Evolutionary conservation across 1,140 invertebrate genomes (phyloP).

Genomic region (Galleria mellonella): DNA sequence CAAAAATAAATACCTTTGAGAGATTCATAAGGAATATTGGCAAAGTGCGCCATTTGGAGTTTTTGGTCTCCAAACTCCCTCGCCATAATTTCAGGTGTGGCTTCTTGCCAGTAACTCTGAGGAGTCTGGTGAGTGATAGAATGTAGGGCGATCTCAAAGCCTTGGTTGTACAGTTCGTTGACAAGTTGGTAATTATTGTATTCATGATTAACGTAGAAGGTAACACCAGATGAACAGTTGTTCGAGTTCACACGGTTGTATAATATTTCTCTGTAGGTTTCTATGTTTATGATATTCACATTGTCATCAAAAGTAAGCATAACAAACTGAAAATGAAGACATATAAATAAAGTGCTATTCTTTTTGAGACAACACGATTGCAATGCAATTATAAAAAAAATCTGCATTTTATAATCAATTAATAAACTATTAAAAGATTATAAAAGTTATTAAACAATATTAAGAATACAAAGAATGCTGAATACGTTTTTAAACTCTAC

Average conservation of each 20-base stretch:
- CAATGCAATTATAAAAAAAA: not conserved
- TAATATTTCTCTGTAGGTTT: slow-evolving; percentile 77
- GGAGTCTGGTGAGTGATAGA: slow-evolving; percentile 74
- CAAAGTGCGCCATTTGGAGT: slow-evolving; percentile 72
- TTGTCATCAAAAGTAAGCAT: slow-evolving; percentile 82
- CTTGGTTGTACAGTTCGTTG: slow-evolving; percentile 78
- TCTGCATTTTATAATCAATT: too few species aligned
- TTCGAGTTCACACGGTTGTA: slow-evolving; percentile 77
- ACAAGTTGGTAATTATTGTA: slow-evolving; percentile 81
- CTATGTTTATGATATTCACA: slow-evolving; percentile 79
- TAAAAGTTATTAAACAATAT: too few species aligned
- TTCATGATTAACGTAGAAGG: slow-evolving; percentile 81
- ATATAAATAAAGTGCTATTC: too few species aligned
- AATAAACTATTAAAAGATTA: too few species aligned
- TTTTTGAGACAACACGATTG: not conserved
- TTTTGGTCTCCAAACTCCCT: slow-evolving; percentile 77
- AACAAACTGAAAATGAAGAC: slow-evolving; percentile 27
- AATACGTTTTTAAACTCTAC: too few species aligned
- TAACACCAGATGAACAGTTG: slow-evolving; percentile 76
- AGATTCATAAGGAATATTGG: slow-evolving; percentile 69
- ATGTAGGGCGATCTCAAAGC: slow-evolving; percentile 82
- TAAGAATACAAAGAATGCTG: too few species aligned
- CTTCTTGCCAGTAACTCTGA: slow-evolving; percentile 71
- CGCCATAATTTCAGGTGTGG: slow-evolving; percentile 56
- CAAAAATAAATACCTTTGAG: slow-evolving; percentile 63